Evolutionary conservation across 2,797 vertebrate genomes (phyloP), one percentile per base, ranked within the genome.

Genomic region (Sorex maritimensis): DNA sequence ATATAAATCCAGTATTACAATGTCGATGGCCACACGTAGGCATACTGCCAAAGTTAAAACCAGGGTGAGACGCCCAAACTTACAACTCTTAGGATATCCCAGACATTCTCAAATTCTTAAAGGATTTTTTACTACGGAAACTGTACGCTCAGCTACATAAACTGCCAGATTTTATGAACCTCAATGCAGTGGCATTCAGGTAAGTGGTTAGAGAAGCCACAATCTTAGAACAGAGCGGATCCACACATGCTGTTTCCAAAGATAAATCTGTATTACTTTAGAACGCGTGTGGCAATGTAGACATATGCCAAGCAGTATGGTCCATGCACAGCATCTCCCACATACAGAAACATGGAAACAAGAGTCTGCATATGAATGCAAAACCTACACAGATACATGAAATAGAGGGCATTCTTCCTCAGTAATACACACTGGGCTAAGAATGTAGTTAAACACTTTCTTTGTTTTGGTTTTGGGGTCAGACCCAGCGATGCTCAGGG

Each of bases 1-100:
- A 82, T 52, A 55, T 17, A 94, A 78, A 91, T 69, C 46, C 80
- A 85, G 8, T 74, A 72, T 7, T 88, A 82, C n/a, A 83, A 23
- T 58, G 77, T 58, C 88, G 58, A 24, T 44, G 44, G 63, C 14
- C 30, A 80, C 2, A 81, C 86, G 75, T 38, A 88, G 19, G 24
- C 13, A 81, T 15, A 79, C 30, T 2, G 10, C 15, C 67, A 75
- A 94, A 80, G 49, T 38, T 46, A 89, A 86, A 89, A 78, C 38
- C 78, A 65, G 11, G 28, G 44, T 21, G 85, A 38, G 11, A 28
- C 41, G 28, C 26, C 24, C 15, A 61, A 92, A 69, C 23, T 72
- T 44, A 72, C 15, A 21, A 58, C 46, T 83, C 17, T 80, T n/a
- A 19, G 28, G 63, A 63, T 63, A n/a, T 78, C 38, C 30, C 12